These are phyloP conservation scores for Hanleya hanleyi DNA, from an alignment of 2,888 invertebrate species.

Conservation along the genomic window DNA sequence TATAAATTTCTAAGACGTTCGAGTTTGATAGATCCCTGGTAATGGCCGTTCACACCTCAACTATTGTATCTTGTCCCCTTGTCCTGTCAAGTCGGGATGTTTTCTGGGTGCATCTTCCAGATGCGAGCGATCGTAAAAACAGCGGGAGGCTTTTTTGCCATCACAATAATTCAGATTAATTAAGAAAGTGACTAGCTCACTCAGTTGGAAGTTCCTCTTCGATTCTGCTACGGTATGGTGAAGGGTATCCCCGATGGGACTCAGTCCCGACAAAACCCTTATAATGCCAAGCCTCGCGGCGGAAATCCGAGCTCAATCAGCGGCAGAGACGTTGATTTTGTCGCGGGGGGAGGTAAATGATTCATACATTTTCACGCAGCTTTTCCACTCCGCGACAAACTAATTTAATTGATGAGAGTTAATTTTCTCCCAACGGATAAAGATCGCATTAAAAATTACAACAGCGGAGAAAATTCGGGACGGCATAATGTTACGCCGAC, in stretches of 20 bases:
- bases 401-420: constrained; percentile 7
- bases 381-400: background rate
- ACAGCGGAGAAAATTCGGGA: no score
- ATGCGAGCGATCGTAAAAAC: background rate
- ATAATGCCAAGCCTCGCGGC: background rate
- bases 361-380: background rate
- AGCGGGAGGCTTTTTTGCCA: constrained; percentile 4
- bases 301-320: background rate
- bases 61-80: no score
- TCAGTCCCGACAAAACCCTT: background rate
- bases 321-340: background rate
- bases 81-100: no score
- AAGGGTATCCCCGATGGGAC: background rate
- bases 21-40: no score
- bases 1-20: no score
- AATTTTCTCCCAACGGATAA: background rate
- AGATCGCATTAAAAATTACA: no score
- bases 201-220: background rate
- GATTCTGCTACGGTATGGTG: background rate
- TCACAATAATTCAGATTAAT: constrained; percentile 7
- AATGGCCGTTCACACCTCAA: no score
- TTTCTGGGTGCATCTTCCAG: no score
- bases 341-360: background rate
- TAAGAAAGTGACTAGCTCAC: background rate
- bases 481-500: no score